Evolutionary conservation across 2,888 invertebrate genomes (phyloP), one percentile per base, ranked within the genome.

Genomic region (Spodoptera picta): DNA sequence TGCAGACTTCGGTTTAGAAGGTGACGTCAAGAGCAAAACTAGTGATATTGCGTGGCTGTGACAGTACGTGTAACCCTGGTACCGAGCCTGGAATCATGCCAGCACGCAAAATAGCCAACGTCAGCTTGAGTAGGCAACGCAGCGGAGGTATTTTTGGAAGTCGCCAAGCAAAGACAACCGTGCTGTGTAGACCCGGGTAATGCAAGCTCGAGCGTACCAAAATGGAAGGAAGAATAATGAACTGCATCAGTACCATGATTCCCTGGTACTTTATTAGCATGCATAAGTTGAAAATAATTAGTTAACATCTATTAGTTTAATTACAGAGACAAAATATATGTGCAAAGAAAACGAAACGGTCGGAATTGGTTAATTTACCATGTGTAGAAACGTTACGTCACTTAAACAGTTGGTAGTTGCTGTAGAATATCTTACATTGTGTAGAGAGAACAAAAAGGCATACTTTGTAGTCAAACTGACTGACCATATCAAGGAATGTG

Each of bases 11-110:
- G 10, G 7, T 49, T 59, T 53, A n/a, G 58, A 68, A 50, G 47
- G 56, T 72, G 71, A 73, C 73, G 71, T 73, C 64, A 69, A 53
- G 41, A 47, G 23, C 31, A 63, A 47, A 53, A 60, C 45, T 66
- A 57, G 60, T 69, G 57, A 59, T 73, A 46, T 59, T 56, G 19
- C 67, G 57, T 45, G 59, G 43, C 19, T 62, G 54, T 67, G 49
- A 50, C 45, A 55, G 50, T 67, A 54, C 55, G 58, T 73, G 69
- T 79, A 75, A 66, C 74, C 71, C 77, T 79, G 65, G 65, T 68
- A 65, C 27, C 47, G 64, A 69, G 69, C 10, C 79, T 79, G 79
- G 79, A 79, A 79, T 55, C 61, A 67, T 79, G 79, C 79, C 79
- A 79, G 75, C 56, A 57, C 60, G 61, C 55, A 60, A 75, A 75